Evolutionary conservation across 2,888 invertebrate genomes (phyloP), one percentile per base, ranked within the genome.

Genomic region (Glomeris marginata): DNA sequence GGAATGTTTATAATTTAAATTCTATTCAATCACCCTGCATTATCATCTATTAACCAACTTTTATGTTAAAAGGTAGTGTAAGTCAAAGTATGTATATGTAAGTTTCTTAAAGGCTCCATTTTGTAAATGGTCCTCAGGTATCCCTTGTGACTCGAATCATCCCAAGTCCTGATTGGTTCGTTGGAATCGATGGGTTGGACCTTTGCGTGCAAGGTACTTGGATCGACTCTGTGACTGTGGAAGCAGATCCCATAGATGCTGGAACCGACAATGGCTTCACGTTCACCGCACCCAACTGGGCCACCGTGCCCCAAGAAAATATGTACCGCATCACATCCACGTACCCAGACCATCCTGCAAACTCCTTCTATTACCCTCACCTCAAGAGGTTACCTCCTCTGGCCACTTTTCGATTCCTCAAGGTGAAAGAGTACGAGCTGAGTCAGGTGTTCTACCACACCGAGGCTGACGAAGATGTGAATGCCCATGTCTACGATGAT

Each of bases 241-340:
- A 92, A 77, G 80, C 88, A 69, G 84, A 86, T 67, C 91, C 91
- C 1, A 69, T 88, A 60, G 92, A 92, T 68, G 91, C 88, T 13
- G 92, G 92, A 47, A 90, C 88, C 41, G 91, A 92, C 73, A 86
- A 87, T 68, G 92, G 92, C 2, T 85, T 91, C 71, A 91, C 91
- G 47, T 94, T 92, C 71, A 91, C 91, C 16, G 85, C 92, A n/a
- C 90, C 90, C 45, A 87, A 90, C 72, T 92, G 92, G 91, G 84
- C 86, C 47, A 87, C 88, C 18, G 81, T 84, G 45, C 91, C 91
- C 2, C 84, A 83, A 66, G 85, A 87, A 57, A 81, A 82, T 57
- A 84, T 90, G 58, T 84, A 84, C 70, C 77, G 82, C 61, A 87
- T 94, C 69, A 90, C 90, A 34, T 81, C 87, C 43, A 78, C 80